Evolutionary conservation across 1,140 invertebrate genomes (phyloP).

Genomic region (Drosophila paulistorum): DNA sequence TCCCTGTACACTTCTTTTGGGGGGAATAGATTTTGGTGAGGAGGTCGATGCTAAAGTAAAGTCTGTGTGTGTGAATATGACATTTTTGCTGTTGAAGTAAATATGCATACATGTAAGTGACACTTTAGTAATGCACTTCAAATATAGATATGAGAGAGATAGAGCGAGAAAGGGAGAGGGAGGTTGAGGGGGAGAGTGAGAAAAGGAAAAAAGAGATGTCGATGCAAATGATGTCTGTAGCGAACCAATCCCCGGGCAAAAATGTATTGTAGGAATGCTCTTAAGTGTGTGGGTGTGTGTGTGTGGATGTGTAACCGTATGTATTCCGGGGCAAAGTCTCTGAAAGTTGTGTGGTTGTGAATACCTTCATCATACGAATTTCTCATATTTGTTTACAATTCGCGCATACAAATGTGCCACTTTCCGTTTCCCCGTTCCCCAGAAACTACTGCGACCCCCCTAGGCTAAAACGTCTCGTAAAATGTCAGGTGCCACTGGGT

Average conservation of each 20-base stretch:
- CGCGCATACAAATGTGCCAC: slow-evolving; percentile 71
- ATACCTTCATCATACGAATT: slow-evolving; percentile 45
- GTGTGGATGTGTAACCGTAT: neutral
- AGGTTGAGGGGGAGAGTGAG: too few relatives aligned
- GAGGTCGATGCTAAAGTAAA: neutral
- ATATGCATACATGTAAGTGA: slow-evolving; percentile 50
- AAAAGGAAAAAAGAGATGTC: neutral
- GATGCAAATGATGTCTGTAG: slow-evolving; percentile 19
- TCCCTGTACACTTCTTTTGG: neutral
- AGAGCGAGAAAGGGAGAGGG: neutral
- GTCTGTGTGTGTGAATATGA: slow-evolving; percentile 36
- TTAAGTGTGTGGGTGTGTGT: neutral
- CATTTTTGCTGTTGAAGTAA: slow-evolving; percentile 40
- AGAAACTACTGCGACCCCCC: too few relatives aligned
- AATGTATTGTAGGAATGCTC: slow-evolving; percentile 4
- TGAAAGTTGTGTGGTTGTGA: slow-evolving; percentile 21
- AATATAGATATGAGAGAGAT: neutral
- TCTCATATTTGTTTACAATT: slow-evolving; percentile 76
- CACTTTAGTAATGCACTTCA: slow-evolving; percentile 35
- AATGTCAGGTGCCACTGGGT: slow-evolving; percentile 60
- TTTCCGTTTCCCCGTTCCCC: slow-evolving; percentile 7
- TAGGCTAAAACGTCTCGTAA: slow-evolving; percentile 35
- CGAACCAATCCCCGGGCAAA: slow-evolving; percentile 11
- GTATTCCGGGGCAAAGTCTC: slow-evolving; percentile 1
- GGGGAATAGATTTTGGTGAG: neutral